Conservation (phyloP, 2,113 vertebrate genomes). For the Gila orcuttii region DNA sequence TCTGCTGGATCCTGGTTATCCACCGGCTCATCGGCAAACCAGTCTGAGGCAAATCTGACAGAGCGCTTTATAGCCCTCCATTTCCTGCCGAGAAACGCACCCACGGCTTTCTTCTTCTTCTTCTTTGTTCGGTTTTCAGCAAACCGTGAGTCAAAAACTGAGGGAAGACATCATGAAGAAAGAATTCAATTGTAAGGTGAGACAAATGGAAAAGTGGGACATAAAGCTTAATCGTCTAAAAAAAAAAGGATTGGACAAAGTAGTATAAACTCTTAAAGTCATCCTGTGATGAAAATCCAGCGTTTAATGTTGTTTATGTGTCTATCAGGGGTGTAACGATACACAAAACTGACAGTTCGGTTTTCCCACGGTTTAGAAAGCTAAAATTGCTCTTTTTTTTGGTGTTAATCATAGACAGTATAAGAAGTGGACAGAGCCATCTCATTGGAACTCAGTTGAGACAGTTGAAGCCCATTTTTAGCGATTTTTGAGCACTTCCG, state of each 20-base stretch:
- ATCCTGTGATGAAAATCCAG: background rate
- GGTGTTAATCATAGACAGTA: too few relatives aligned
- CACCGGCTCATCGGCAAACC: background rate
- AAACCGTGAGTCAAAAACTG: background rate
- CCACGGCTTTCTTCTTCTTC: background rate
- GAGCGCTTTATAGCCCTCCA: background rate
- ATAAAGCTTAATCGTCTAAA: background rate
- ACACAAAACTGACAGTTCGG: too few relatives aligned
- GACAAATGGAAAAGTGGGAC: background rate
- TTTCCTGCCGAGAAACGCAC: background rate
- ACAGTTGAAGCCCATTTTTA: too few relatives aligned
- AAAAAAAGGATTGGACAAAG: too few relatives aligned
- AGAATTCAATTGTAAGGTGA: background rate
- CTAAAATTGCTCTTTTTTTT: too few relatives aligned
- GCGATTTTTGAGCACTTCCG: too few relatives aligned
- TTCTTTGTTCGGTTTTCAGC: background rate
- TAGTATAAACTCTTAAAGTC: too few relatives aligned
- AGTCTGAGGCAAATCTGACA: background rate
- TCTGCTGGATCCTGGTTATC: background rate
- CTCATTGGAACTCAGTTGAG: too few relatives aligned
- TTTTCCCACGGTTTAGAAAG: too few relatives aligned
- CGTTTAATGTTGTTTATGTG: too few relatives aligned
- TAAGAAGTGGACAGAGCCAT: too few relatives aligned
- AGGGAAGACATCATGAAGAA: background rate
- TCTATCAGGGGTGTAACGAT: too few relatives aligned